Evolutionary conservation across 1,140 invertebrate genomes (phyloP), one percentile per base, ranked within the genome.

Genomic region (Bradynema listronoti): DNA sequence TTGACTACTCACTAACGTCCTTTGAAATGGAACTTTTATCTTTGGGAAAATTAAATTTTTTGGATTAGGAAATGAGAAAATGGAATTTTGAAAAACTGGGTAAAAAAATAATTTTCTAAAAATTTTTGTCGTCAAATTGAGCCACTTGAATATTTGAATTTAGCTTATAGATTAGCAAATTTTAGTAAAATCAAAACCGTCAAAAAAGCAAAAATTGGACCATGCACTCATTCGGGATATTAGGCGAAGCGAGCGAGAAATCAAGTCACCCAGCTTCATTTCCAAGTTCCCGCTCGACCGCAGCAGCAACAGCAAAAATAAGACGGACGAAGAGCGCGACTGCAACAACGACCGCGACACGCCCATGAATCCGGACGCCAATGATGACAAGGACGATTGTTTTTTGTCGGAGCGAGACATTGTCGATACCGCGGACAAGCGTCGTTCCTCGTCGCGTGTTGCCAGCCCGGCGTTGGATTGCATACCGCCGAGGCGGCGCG

Each of bases 171-270:
- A n/a, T n/a, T n/a, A n/a, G n/a, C n/a, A n/a, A n/a, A 4, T 55
- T 43, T 19, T 55, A 55, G 52, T 46, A 30, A 50, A 55, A 55
- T 22, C 27, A n/a, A 55, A 55, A 30, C 33, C 52, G n/a, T 14
- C 3, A 2, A 55, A 43, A 46, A 50, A 55, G 16, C 52, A 55
- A 50, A 55, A 55, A 27, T 45, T 55, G 4, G 52, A 55, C 7
- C n/a, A 30, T 16, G 16, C 52, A 49, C n/a, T 50, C n/a, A 25
- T 49, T 16, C n/a, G 52, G 27, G 52, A 55, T 46, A 24, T 36
- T 5, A 43, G 14, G 11, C 22, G 27, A 49, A 36, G n/a, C 32
- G 52, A 55, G 32, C n/a, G 52, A 55, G 52, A 43, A n/a, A 22
- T 27, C 19, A 55, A 50, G n/a, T 55, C 50, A n/a, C 52, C 52